Evolutionary conservation across 2,888 invertebrate genomes (phyloP), one percentile per base, ranked within the genome.

Genomic region (Caenorhabditis sinica): DNA sequence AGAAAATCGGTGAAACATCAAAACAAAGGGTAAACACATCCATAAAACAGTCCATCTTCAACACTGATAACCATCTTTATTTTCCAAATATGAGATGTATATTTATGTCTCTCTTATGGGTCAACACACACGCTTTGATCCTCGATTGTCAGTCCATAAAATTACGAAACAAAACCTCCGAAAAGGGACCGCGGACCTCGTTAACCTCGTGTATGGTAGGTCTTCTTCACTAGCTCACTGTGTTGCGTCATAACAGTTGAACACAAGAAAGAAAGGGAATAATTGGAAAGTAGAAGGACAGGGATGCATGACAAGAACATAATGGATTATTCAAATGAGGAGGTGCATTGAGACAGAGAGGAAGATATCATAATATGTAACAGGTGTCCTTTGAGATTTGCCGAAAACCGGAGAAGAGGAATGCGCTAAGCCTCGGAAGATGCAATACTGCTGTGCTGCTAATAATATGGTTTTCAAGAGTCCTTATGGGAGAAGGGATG

Each of bases 171-270:
- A 79, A 36, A 61, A 43, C 33, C 23, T 30, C 36, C 68, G 40
- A 73, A 80, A 72, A 63, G 49, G 58, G 65, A 58, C 72, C 80
- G 80, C 80, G n/a, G 20, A 80, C 80, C 72, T 80, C 80, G 80
- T 80, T 80, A 80, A 80, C 72, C 80, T 66, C 79, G 36, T 15
- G 49, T 51, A 45, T 45, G 9, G 58, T 30, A 68, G 49, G 36
- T 8, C n/a, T n/a, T n/a, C n/a, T n/a, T n/a, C 6, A 25, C 71
- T 61, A 69, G 77, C 77, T 77, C 63, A 17, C 28, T 45, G 71
- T 72, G 72, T 80, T 80, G 72, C 80, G 80, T 80, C 80, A 80
- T 58, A 17, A 30, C 17, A 61, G 53, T 53, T 40, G 53, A 51
- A 25, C 28, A 71, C 25, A 36, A 45, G 58, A 28, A n/a, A 8